Base-by-base conservation (phyloP, 2,888 invertebrate species). In the Pollenia amentaria region DNA sequence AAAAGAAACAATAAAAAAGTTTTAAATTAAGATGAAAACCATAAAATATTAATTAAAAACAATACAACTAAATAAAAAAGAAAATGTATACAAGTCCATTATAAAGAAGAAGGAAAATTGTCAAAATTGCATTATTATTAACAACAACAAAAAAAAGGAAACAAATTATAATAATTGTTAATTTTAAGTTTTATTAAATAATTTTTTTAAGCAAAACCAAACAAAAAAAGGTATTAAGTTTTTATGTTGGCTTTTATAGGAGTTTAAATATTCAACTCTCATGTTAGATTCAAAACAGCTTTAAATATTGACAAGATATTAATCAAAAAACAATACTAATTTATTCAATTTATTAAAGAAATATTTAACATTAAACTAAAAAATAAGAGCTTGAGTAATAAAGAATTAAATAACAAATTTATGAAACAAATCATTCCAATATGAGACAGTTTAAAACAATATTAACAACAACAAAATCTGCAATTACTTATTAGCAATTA, bases 261-360 rank as follows among this genome's bases (percentile, higher is more conserved):
- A 78, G 53, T 73, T 84, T n/a, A 44, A 84, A 73, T 78, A 79
- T 38, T 48, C 18, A 67, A 73, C 72, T 84, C 78, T 84, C 73
- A 75, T 84, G 84, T 84, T 84, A 84, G 79, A 84, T 79, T 83
- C 57, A 79, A 80, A 84, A 84, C 84, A 84, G 87, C 87, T 87
- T 87, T 87, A 87, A 84, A 73, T 77, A 82, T 38, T 70, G n/a
- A 65, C n/a, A 65, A 55, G 11, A 72, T 77, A 81, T 3, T 48
- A 46, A 21, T n/a, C n/a, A 69, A 62, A 69, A 38, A 64, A 40
- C 75, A 80, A 46, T 40, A 55, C 75, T 84, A 75, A 80, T 75
- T 80, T 84, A 80, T 80, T 44, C 69, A 84, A 84, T 80, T 75
- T 51, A 84, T 60, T 55, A 84, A 69, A 55, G 9, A 44, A 44